phyloP scores from a whole-genome alignment of 1,140 invertebrate species.

The Ceratitis capitata region DNA sequence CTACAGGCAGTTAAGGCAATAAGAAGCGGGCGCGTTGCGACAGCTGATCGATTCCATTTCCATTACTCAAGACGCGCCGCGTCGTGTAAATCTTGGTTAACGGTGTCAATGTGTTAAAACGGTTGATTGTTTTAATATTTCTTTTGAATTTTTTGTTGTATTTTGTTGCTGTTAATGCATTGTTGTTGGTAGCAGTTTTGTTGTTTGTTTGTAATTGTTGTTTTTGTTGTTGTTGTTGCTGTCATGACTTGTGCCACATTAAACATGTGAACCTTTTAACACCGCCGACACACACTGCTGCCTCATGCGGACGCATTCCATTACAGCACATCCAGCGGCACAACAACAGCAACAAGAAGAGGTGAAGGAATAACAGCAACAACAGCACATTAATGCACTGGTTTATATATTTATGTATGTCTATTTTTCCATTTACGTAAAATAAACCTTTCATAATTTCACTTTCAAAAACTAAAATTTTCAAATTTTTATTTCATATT shows the following conservation, averaged over 20 bases:
- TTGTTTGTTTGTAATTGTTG: not conserved
- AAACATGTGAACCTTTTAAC: slow-evolving; percentile 35
- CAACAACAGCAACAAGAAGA: too few relatives aligned
- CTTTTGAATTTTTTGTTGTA: not conserved
- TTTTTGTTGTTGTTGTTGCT: not conserved
- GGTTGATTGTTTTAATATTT: not conserved
- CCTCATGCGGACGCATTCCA: too few relatives aligned
- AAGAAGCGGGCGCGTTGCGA: too few relatives aligned
- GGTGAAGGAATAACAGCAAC: not conserved
- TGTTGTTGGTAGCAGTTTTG: too few relatives aligned
- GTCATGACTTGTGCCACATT: not conserved
- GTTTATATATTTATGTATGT: not conserved
- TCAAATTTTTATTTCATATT: not conserved
- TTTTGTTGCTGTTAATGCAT: not conserved
- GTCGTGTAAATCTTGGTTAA: slow-evolving; percentile 1
- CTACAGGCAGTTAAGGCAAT: not conserved
- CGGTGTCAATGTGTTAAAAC: slow-evolving; percentile 28
- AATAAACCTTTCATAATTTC: not conserved
- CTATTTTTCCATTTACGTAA: not conserved
- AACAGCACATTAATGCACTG: too few relatives aligned
- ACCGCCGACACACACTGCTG: not conserved
- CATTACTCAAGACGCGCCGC: not conserved
- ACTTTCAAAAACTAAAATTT: slow-evolving; percentile 23
- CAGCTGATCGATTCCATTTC: slow-evolving; percentile 18
- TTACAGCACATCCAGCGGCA: not conserved